phyloP scores from a whole-genome alignment of 2,113 vertebrate species.

The Lophotis ruficrista region DNA sequence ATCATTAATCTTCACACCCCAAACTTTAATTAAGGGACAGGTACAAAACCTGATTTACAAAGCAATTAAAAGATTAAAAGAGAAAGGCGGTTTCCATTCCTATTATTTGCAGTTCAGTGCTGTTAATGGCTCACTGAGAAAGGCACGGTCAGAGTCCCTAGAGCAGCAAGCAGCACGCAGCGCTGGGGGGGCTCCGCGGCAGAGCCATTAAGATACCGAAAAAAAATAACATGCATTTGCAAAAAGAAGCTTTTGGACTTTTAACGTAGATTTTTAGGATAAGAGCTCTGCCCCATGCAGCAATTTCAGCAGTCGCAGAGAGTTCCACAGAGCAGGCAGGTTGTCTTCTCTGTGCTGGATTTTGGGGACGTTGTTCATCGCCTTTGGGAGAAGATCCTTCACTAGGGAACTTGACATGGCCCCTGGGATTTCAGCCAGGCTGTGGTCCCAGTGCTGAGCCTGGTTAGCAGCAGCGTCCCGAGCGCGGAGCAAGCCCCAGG shows the following conservation, averaged over 20 bases:
- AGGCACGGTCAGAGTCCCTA: fast-evolving
- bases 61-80: conserved; percentile 27
- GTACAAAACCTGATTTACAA: conserved; percentile 48
- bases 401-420: fast-evolving
- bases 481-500: fast-evolving
- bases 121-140: background rate
- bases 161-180: fast-evolving
- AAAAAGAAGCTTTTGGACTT: background rate
- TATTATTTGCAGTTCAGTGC: background rate
- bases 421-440: background rate
- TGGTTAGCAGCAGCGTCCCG: fast-evolving
- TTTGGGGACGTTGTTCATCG: background rate
- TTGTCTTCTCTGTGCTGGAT: background rate
- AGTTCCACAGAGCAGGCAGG: background rate
- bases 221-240: background rate
- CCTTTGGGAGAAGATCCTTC: background rate
- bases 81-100: background rate
- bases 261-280: background rate
- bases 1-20: conserved; percentile 32
- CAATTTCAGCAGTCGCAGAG: background rate
- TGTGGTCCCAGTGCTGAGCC: fast-evolving
- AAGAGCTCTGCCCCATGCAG: background rate
- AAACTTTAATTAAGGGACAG: conserved; percentile 50
- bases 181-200: fast-evolving
- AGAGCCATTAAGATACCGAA: background rate